A percentile compares a stretch with the other conserved stretches of the same genome.
Evolutionary conservation across 2,888 invertebrate species (phyloP).

Genomic region (Ennomos fuscantarius): DNA sequence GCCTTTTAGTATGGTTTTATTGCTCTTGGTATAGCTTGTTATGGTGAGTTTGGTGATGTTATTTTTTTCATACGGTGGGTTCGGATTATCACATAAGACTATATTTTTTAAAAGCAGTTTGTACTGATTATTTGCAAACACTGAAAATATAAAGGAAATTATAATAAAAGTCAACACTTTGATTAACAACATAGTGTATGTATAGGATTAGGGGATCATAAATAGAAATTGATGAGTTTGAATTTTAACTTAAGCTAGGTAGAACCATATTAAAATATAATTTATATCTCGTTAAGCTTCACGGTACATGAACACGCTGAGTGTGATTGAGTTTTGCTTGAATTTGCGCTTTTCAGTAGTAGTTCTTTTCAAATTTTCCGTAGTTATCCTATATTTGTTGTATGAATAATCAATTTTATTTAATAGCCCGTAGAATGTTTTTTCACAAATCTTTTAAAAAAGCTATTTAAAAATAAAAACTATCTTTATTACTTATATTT

Average conservation of each 20-base stretch:
- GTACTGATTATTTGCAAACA: constrained; percentile 11
- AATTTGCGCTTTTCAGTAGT: neutral
- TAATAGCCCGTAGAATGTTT: too few relatives aligned
- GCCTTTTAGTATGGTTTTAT: constrained; percentile 42
- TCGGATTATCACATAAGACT: constrained; percentile 40
- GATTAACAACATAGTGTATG: constrained; percentile 3
- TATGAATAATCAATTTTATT: too few relatives aligned
- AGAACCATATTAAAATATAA: constrained; percentile 10
- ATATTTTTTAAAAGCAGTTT: constrained; percentile 38
- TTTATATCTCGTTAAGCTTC: constrained; percentile 18
- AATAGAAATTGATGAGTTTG: too few relatives aligned
- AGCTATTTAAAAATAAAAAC: too few relatives aligned
- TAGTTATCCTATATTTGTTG: too few relatives aligned
- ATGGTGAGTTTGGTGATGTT: constrained; percentile 27
- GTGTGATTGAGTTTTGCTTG: neutral
- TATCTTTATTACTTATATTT: too few relatives aligned
- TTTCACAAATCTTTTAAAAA: too few relatives aligned
- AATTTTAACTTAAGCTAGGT: too few relatives aligned
- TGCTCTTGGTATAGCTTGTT: constrained; percentile 40
- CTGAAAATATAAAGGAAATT: constrained; percentile 1
- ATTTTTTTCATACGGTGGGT: constrained; percentile 43
- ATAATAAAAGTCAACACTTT: constrained; percentile 4
- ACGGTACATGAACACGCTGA: constrained; percentile 2
- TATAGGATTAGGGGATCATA: neutral
- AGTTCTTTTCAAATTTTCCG: neutral